Conservation (phyloP, 2,888 invertebrate species). For the Digitonthophagus gazella region DNA sequence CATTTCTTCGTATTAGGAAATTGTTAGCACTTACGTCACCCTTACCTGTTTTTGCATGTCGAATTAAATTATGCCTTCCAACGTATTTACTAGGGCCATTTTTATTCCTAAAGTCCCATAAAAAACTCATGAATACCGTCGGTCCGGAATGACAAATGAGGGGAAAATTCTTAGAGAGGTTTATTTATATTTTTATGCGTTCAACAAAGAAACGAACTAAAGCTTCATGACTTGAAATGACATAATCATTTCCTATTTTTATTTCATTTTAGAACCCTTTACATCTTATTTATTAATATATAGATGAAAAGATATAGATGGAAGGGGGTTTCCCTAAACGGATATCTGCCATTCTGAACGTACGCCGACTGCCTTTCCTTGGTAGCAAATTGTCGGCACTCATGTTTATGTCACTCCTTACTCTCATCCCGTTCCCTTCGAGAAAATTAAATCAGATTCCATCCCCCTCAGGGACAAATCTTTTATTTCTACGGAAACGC, state of each 20-base stretch:
- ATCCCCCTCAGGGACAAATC: slow-evolving; percentile 11
- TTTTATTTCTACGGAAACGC: slow-evolving; percentile 9
- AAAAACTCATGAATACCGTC: background rate
- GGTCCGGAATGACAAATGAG: slow-evolving; percentile 3
- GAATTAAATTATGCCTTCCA: slow-evolving; percentile 4
- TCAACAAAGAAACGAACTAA: background rate
- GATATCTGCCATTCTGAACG: slow-evolving; percentile 15
- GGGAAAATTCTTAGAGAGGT: background rate
- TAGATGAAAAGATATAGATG: no score
- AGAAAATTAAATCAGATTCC: slow-evolving; percentile 18
- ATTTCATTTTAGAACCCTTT: slow-evolving; percentile 8
- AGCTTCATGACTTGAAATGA: background rate
- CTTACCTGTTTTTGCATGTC: background rate
- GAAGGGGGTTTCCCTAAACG: slow-evolving; percentile 4
- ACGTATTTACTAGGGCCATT: slow-evolving; percentile 6
- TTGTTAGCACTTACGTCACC: slow-evolving; percentile 12
- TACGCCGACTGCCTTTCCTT: background rate
- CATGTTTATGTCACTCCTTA: slow-evolving; percentile 17
- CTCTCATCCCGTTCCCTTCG: slow-evolving; percentile 14
- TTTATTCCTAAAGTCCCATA: background rate
- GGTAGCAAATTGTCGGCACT: slow-evolving; percentile 16
- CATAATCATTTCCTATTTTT: slow-evolving; percentile 8
- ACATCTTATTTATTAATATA: background rate
- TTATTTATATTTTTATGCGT: background rate
- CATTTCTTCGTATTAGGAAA: slow-evolving; percentile 13